Evolutionary conservation across 2,797 vertebrate species (phyloP), one percentile per base, ranked within the genome.

Genomic region (Peromyscus attwateri): DNA sequence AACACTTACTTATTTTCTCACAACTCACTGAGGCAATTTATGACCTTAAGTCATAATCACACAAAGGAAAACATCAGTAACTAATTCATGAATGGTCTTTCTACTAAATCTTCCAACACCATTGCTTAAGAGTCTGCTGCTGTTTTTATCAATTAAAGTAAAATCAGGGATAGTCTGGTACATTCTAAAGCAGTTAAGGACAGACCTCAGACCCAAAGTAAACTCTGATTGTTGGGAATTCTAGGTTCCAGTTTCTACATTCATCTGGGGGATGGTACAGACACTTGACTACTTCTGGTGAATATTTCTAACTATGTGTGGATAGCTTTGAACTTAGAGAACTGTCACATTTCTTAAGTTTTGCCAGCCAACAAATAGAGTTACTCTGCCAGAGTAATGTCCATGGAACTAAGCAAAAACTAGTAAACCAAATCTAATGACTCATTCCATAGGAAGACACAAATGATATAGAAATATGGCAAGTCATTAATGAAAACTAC

Each of bases 361-460:
- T 62, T 34, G 1, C 27, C n/a, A 66, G 68, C 79, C 5, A 55
- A 27, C 13, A 79, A 60, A 84, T 60, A 60, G 16, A 90, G 34
- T 82, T 84, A 19, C 76, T 64, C 43, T 29, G 92, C 43, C 9
- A 81, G 27, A 40, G 25, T 73, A 79, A 92, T 91, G 2, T 82
- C 43, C 12, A 62, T 2, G 91, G 43, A 79, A 92, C 8, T 19
- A 29, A 92, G 57, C 40, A 84, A 95, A 91, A 75, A n/a, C 43
- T 76, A 73, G 62, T 57, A 84, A 95, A 17, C 25, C 66, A 91
- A 85, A 49, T 88, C 12, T 23, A 52, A n/a, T 83, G 87, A 87
- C 23, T 75, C 37, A 91, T 76, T 93, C 4, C 25, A 40, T 27
- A 88, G 14, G 27, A 66, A 96, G 90, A 91, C 16, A 9, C 0